phyloP scores from a whole-genome alignment of 2,888 invertebrate genomes.

The Pandemis corylana region DNA sequence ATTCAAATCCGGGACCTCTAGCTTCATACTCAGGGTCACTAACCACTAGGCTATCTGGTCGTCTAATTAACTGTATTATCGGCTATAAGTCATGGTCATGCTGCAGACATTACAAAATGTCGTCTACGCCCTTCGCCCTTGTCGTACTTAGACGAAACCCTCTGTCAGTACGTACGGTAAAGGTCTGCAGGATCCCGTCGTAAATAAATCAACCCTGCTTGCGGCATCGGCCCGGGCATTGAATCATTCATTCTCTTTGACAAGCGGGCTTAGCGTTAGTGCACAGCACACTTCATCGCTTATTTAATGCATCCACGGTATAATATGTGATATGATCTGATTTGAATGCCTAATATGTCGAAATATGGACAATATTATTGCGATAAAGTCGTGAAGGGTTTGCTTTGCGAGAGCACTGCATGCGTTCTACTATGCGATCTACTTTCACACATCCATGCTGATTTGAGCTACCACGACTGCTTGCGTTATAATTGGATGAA shows the following conservation, averaged over 20 bases:
- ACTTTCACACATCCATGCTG: no score
- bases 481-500: no score
- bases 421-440: neutral
- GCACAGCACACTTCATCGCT: conserved; percentile 24
- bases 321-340: neutral
- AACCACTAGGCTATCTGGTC: no score
- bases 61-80: no score
- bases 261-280: conserved; percentile 17
- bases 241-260: conserved; percentile 38
- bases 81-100: no score
- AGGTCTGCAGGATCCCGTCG: conserved; percentile 11
- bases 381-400: neutral
- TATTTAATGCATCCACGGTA: conserved; percentile 21
- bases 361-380: no score
- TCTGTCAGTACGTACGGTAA: conserved; percentile 1
- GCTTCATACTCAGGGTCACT: no score
- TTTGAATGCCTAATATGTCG: neutral
- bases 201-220: conserved; percentile 34
- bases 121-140: neutral
- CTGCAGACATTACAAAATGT: neutral
- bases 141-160: conserved; percentile 19
- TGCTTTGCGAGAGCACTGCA: neutral
- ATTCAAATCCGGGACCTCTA: no score
- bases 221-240: conserved; percentile 22
- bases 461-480: no score